Conservation (phyloP, 2,113 vertebrate species). For the Falcunculus frontatus region DNA sequence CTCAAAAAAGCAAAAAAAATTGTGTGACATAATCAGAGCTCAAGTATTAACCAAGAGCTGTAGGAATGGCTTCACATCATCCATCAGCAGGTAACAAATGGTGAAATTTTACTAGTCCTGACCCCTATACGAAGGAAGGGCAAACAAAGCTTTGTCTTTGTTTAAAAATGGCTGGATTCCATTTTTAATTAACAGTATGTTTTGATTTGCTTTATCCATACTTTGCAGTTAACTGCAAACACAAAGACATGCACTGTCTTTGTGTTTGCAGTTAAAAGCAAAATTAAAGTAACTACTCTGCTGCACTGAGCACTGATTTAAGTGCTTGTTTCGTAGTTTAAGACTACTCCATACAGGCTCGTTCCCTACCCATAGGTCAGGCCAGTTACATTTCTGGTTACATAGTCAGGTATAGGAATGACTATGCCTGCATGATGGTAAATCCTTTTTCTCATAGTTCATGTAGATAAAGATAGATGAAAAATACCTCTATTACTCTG, state of each 20-base stretch:
- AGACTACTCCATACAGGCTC: not conserved
- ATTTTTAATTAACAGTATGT: not conserved
- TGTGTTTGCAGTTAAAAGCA: not conserved
- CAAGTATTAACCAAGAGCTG: not conserved
- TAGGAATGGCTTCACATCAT: not conserved
- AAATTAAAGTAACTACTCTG: not conserved
- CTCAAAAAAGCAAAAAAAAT: not conserved
- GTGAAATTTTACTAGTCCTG: not conserved
- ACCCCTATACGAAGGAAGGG: not conserved
- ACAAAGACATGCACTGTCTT: no score
- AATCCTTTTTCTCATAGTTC: not conserved
- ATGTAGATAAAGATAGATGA: not conserved
- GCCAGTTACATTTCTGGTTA: not conserved
- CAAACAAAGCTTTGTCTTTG: not conserved
- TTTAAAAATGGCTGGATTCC: not conserved
- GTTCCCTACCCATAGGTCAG: not conserved
- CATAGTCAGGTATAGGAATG: not conserved
- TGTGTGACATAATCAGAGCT: not conserved
- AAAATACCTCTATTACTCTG: not conserved
- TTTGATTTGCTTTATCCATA: not conserved
- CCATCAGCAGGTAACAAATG: not conserved
- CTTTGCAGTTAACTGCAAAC: not conserved
- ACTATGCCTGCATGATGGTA: not conserved
- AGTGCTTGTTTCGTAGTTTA: not conserved
- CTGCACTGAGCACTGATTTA: not conserved